Conservation (phyloP, 1,140 invertebrate genomes). For the Leptestheria dahalacensis region DNA sequence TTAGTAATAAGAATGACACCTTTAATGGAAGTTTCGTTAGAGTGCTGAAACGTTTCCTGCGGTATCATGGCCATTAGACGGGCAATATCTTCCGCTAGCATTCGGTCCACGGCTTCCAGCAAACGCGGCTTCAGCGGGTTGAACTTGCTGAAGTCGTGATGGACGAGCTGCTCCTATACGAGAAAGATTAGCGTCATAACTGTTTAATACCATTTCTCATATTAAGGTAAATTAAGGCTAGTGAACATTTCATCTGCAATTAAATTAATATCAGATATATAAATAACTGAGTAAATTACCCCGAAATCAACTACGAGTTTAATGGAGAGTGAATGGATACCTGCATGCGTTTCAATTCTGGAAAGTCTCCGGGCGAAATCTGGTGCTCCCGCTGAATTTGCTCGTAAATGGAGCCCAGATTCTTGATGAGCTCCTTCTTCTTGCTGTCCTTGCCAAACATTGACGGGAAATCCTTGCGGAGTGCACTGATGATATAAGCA, state of each 20-base stretch:
- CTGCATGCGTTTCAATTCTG: slow-evolving; percentile 92
- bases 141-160: slow-evolving; percentile 94
- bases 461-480: slow-evolving; percentile 89
- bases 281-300: too few species aligned
- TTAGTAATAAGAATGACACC: slow-evolving; percentile 35
- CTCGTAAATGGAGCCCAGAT: slow-evolving; percentile 72
- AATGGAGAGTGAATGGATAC: too few species aligned
- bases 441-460: slow-evolving; percentile 88
- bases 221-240: too few species aligned
- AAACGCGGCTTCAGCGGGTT: slow-evolving; percentile 76
- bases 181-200: background rate
- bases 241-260: too few species aligned
- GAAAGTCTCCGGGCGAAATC: slow-evolving; percentile 92
- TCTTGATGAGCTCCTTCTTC: slow-evolving; percentile 95
- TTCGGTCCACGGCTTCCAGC: slow-evolving; percentile 88
- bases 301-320: too few species aligned
- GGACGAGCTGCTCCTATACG: slow-evolving; percentile 44
- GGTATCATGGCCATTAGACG: slow-evolving; percentile 90
- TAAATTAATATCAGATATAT: too few species aligned
- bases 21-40: slow-evolving; percentile 28
- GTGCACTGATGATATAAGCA: slow-evolving; percentile 87
- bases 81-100: slow-evolving; percentile 92
- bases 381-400: slow-evolving; percentile 74
- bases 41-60: slow-evolving; percentile 55
- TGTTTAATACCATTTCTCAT: background rate